These are phyloP conservation scores for Microplitis demolitor DNA, from an alignment of 1,140 invertebrate species.

Conservation along the genomic window DNA sequence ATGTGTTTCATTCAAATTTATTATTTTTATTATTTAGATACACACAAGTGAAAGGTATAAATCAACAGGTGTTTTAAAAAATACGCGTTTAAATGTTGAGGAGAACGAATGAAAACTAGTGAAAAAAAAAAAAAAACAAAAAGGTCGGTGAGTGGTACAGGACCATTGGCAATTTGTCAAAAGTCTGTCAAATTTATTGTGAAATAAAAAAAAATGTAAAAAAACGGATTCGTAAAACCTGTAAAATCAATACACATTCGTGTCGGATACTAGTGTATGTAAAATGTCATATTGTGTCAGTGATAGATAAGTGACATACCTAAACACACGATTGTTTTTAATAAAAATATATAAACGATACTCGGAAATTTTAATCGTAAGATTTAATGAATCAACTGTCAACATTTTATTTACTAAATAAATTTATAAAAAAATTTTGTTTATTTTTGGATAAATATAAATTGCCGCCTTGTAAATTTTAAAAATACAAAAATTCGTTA, in stretches of 20 bases:
- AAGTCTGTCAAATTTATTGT: too few relatives aligned
- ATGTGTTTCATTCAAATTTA: too few relatives aligned
- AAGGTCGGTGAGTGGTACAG: not conserved
- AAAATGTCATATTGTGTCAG: too few relatives aligned
- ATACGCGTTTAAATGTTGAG: not conserved
- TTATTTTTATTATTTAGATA: not conserved
- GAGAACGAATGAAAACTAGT: not conserved
- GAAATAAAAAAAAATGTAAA: too few relatives aligned
- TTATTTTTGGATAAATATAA: too few relatives aligned
- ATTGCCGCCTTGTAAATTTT: too few relatives aligned
- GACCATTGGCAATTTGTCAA: not conserved
- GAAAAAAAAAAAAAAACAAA: not conserved
- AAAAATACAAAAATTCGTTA: too few relatives aligned
- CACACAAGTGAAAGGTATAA: not conserved
- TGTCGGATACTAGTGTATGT: too few relatives aligned
- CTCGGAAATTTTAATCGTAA: not conserved
- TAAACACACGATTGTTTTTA: not conserved
- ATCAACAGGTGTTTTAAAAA: conserved; percentile 21
- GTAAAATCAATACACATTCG: too few relatives aligned
- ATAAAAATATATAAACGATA: not conserved
- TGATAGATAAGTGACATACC: not conserved
- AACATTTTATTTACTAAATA: too few relatives aligned
- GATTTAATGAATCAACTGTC: too few relatives aligned
- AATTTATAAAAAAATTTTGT: too few relatives aligned
- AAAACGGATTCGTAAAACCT: not conserved